phyloP scores from a whole-genome alignment of 2,113 vertebrate species.

The Mellivora capensis region DNA sequence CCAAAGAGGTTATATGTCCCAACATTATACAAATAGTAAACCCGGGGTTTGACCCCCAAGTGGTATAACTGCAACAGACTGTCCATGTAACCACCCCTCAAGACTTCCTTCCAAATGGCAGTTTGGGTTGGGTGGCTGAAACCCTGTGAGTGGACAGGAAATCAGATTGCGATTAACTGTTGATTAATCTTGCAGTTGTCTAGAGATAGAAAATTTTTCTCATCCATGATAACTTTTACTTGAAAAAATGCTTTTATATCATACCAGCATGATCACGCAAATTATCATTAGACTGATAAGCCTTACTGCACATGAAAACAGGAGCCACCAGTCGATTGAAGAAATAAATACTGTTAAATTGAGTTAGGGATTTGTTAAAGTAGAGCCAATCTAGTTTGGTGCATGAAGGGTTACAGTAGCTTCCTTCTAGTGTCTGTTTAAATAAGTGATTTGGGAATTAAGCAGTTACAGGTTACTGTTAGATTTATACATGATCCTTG shows the following conservation, averaged over 20 bases:
- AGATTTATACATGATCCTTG: neutral
- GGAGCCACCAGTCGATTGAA: neutral
- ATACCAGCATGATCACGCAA: neutral
- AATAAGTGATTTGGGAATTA: conserved; percentile 25
- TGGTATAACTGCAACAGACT: neutral
- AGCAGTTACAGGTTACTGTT: neutral
- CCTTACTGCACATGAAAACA: neutral
- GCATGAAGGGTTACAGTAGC: neutral
- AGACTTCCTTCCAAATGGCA: neutral
- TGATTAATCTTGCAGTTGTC: neutral
- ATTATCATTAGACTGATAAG: neutral
- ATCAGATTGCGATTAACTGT: neutral
- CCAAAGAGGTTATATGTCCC: neutral
- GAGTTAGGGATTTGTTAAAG: neutral
- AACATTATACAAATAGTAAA: neutral
- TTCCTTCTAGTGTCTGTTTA: neutral
- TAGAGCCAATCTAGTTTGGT: neutral
- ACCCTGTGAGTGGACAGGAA: neutral
- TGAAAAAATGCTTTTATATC: neutral
- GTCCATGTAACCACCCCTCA: neutral
- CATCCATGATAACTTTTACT: neutral
- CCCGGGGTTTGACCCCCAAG: neutral
- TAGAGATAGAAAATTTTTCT: neutral
- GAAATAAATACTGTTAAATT: neutral
- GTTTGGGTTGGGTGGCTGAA: neutral